Evolutionary conservation across 2,797 vertebrate species (phyloP).

Genomic region (Dicrostonyx torquatus): DNA sequence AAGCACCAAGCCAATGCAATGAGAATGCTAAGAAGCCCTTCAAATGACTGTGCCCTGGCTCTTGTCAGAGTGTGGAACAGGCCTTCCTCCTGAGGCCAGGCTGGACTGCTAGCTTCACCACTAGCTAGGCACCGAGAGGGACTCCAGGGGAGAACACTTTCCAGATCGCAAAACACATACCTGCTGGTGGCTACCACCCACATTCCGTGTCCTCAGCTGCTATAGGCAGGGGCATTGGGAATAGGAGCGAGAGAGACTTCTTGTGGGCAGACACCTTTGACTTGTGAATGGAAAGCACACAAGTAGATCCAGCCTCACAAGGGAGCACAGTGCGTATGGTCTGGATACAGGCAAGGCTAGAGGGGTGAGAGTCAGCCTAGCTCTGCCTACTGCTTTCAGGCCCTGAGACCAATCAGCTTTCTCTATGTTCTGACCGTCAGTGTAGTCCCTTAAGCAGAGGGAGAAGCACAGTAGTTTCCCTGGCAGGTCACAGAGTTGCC

Average conservation of each 20-base stretch:
- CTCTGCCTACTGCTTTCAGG: not conserved
- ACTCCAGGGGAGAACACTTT: not conserved
- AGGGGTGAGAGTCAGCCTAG: accelerated
- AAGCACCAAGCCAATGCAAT: accelerated
- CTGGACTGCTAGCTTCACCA: not conserved
- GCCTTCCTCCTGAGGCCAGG: not conserved
- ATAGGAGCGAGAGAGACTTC: not conserved
- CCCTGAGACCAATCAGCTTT: not conserved
- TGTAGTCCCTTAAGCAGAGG: too few relatives aligned
- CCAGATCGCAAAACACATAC: too few relatives aligned
- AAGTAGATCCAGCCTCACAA: accelerated
- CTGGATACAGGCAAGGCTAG: not conserved
- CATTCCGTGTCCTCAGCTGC: accelerated
- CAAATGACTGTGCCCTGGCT: not conserved
- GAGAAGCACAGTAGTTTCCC: accelerated
- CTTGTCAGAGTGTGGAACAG: not conserved
- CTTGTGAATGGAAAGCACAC: not conserved
- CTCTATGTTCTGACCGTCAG: not conserved
- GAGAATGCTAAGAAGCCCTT: not conserved
- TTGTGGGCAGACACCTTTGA: accelerated
- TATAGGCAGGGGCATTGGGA: accelerated
- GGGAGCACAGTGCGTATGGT: too few relatives aligned
- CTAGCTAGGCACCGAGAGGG: not conserved
- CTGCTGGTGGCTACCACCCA: not conserved
- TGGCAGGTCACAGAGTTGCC: accelerated